A percentile compares a stretch with the other conserved stretches of the same genome.
phyloP scores from a whole-genome alignment of 2,113 vertebrate genomes.

The Cyrtonyx montezumae region DNA sequence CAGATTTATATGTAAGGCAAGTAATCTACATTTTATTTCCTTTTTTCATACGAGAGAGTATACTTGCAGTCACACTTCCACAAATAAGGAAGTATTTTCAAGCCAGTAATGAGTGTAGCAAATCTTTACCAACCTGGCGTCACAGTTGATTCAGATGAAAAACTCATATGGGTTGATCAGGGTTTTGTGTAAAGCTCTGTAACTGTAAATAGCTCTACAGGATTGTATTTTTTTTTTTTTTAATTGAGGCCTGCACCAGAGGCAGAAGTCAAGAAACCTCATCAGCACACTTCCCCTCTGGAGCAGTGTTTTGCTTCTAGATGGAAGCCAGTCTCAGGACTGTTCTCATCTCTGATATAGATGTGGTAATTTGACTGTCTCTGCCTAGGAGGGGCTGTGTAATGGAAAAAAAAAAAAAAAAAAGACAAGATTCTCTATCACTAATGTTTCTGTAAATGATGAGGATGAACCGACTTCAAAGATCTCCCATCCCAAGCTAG shows the following conservation, averaged over 20 bases:
- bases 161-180: neutral
- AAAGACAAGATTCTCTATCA: neutral
- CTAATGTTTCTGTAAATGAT: neutral
- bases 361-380: neutral
- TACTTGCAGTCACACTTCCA: neutral
- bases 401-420: neutral
- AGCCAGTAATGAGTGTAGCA: fast-evolving
- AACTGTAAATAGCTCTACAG: neutral
- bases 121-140: neutral
- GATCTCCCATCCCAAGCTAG: neutral
- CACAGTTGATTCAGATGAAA: neutral
- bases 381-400: neutral
- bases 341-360: neutral
- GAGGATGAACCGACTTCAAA: neutral
- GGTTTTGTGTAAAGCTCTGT: neutral
- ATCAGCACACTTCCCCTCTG: neutral
- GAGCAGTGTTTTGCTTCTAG: neutral
- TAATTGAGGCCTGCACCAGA: neutral
- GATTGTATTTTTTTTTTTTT: neutral
- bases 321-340: neutral
- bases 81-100: neutral
- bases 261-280: too few relatives aligned
- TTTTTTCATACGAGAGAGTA: neutral
- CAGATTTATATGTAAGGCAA: constrained; percentile 93
- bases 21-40: neutral